phyloP scores from a whole-genome alignment of 1,140 invertebrate genomes.

The Linepithema humile region DNA sequence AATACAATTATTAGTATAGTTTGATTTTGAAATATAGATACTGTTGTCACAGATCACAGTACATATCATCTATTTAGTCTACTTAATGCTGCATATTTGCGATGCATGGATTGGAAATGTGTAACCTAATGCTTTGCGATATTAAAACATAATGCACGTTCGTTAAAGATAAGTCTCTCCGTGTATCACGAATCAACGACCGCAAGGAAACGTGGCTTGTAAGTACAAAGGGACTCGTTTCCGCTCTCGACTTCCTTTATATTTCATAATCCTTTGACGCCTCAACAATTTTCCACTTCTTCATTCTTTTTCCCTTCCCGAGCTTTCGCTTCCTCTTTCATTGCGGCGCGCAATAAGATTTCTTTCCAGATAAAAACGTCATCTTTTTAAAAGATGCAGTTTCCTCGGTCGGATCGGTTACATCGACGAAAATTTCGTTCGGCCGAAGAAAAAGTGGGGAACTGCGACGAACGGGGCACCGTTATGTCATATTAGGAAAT shows the following conservation, averaged over 20 bases:
- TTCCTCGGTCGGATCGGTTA: not conserved
- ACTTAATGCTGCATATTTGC: not conserved
- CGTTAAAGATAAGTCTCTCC: conserved; percentile 17
- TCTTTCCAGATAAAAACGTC: not conserved
- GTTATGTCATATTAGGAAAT: conserved; percentile 84
- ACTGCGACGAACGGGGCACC: conserved; percentile 63
- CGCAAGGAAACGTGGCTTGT: conserved; percentile 7
- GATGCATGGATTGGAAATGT: not conserved
- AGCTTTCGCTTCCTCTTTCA: not conserved
- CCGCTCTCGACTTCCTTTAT: not conserved
- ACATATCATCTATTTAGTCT: not conserved
- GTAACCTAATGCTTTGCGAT: not conserved
- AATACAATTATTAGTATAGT: not conserved
- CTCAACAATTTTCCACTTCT: conserved; percentile 29
- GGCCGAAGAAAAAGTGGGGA: conserved; percentile 1
- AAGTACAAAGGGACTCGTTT: conserved; percentile 27
- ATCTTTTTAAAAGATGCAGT: not conserved
- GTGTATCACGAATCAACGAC: not conserved
- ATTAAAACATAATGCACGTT: conserved; percentile 16
- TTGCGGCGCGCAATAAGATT: not conserved
- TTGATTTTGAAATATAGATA: too few species aligned
- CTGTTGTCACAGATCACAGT: not conserved
- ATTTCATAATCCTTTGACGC: conserved; percentile 23
- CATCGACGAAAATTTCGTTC: conserved; percentile 56
- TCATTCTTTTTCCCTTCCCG: not conserved